These are phyloP conservation scores for Ammospiza caudacuta DNA, from an alignment of 2,113 vertebrate species.

Conservation along the genomic window DNA sequence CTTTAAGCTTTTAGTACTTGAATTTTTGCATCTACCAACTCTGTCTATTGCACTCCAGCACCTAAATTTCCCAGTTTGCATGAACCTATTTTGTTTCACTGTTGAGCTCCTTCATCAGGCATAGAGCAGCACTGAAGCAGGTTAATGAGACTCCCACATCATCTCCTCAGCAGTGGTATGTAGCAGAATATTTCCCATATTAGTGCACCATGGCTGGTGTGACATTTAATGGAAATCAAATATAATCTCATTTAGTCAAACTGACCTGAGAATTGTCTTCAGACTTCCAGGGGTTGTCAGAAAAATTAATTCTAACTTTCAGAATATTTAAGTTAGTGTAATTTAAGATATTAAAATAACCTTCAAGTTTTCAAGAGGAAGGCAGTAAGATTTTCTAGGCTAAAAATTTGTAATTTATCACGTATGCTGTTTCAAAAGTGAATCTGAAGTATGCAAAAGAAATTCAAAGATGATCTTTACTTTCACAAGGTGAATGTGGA, in stretches of 20 bases:
- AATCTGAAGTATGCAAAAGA: neutral
- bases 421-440: neutral
- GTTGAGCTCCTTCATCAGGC: neutral
- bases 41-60: neutral
- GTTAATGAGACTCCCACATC: neutral
- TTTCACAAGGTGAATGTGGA: neutral
- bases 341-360: conserved; percentile 36
- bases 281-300: neutral
- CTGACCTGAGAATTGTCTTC: neutral
- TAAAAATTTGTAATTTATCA: neutral
- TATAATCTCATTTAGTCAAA: neutral
- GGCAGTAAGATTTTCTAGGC: neutral
- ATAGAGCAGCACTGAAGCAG: neutral
- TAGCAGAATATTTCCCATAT: conserved; percentile 14
- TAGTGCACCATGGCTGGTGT: neutral
- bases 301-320: conserved; percentile 31
- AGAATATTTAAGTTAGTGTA: neutral
- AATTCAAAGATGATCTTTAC: conserved; percentile 15
- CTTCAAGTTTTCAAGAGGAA: neutral
- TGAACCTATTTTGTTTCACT: neutral
- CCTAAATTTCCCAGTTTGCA: neutral
- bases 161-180: neutral
- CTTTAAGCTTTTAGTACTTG: neutral
- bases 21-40: neutral
- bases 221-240: conserved; percentile 37